Evolutionary conservation across 1,140 invertebrate genomes (phyloP).

Genomic region (Drosophila murphyi): DNA sequence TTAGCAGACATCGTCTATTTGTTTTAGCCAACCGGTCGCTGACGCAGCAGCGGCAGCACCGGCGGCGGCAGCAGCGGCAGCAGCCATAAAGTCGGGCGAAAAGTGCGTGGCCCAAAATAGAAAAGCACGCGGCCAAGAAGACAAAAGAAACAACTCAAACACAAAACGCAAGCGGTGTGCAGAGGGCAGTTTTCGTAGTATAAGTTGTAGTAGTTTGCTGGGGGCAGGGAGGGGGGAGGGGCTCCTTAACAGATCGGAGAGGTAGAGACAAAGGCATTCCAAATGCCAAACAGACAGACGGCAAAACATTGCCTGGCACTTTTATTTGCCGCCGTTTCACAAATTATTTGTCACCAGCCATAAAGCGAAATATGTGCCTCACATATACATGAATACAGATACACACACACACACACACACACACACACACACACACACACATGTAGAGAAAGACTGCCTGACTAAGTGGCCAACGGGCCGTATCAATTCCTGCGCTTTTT

Average conservation of each 20-base stretch:
- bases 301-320: slow-evolving; percentile 41
- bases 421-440: slow-evolving; percentile 4
- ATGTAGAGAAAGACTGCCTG: slow-evolving; percentile 15
- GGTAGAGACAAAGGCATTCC: slow-evolving; percentile 68
- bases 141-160: slow-evolving; percentile 37
- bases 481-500: slow-evolving; percentile 74
- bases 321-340: slow-evolving; percentile 78
- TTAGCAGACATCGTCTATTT: slow-evolving; percentile 66
- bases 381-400: slow-evolving; percentile 25
- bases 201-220: no score
- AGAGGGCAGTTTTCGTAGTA: background rate
- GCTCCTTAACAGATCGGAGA: slow-evolving; percentile 12
- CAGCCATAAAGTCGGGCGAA: slow-evolving; percentile 30
- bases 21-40: slow-evolving; percentile 53
- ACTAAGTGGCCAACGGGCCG: slow-evolving; percentile 75
- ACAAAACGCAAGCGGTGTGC: slow-evolving; percentile 12
- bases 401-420: background rate
- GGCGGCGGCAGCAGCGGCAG: slow-evolving; percentile 12
- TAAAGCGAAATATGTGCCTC: slow-evolving; percentile 62
- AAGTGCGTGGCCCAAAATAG: slow-evolving; percentile 56
- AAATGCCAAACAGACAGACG: slow-evolving; percentile 65
- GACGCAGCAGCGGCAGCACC: background rate
- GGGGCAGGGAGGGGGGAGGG: background rate
- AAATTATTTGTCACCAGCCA: slow-evolving; percentile 81
- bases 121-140: slow-evolving; percentile 45